Evolutionary conservation across 2,888 invertebrate species (phyloP).

Genomic region (Coleophora deauratella): DNA sequence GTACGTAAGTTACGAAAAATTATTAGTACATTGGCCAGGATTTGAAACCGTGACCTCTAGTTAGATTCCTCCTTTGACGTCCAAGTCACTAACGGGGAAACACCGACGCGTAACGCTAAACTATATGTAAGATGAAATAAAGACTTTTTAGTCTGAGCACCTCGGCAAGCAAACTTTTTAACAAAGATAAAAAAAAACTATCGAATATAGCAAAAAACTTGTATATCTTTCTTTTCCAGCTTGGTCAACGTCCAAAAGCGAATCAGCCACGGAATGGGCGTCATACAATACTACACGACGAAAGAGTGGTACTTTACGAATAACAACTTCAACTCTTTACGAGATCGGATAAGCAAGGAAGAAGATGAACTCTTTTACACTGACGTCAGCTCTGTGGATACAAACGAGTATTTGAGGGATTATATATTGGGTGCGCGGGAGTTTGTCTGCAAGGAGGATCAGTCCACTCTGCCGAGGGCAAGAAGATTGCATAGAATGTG

Average conservation of each 20-base stretch:
- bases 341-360: slow-evolving; percentile 57
- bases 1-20: no score
- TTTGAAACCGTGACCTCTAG: no score
- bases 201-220: no score
- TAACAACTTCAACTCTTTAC: slow-evolving; percentile 70
- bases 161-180: no score
- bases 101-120: no score
- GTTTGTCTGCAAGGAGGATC: slow-evolving; percentile 88
- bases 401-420: slow-evolving; percentile 43
- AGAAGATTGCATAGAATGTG: slow-evolving; percentile 77
- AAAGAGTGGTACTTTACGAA: slow-evolving; percentile 86
- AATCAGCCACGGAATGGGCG: slow-evolving; percentile 75
- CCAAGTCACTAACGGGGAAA: no score
- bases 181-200: no score
- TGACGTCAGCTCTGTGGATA: slow-evolving; percentile 39
- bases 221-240: slow-evolving; percentile 45
- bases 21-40: no score
- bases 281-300: slow-evolving; percentile 86
- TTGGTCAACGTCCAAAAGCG: slow-evolving; percentile 78
- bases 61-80: no score
- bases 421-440: slow-evolving; percentile 87
- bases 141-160: no score
- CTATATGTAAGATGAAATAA: no score
- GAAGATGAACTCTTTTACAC: slow-evolving; percentile 78
- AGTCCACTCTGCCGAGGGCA: slow-evolving; percentile 82